phyloP scores from a whole-genome alignment of 2,797 vertebrate genomes.

The Chrosomus eos region DNA sequence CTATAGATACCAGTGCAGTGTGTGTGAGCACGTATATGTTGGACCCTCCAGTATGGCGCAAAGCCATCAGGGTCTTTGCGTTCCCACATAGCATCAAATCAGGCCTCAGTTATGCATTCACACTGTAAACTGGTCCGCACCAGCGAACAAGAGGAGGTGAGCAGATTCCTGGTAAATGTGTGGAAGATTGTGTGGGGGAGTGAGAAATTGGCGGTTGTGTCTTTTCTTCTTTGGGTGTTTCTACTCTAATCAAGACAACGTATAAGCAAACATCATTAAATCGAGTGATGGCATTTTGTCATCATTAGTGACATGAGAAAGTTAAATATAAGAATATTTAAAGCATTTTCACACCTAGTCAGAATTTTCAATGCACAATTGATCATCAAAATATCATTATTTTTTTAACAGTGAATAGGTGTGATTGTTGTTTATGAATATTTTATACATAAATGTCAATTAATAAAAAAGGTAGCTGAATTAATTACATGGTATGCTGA shows the following conservation, averaged over 20 bases:
- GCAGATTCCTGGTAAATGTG: constrained; percentile 83
- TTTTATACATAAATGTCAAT: background rate
- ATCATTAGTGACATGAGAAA: background rate
- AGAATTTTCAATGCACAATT: background rate
- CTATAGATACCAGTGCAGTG: constrained; percentile 36
- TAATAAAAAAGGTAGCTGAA: background rate
- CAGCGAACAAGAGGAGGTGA: constrained; percentile 66
- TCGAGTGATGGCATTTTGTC: background rate
- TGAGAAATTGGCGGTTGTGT: constrained; percentile 47
- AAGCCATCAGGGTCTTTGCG: constrained; percentile 45
- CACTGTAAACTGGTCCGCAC: constrained; percentile 72
- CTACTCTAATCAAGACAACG: constrained; percentile 10
- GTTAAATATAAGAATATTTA: background rate
- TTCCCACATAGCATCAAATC: constrained; percentile 74
- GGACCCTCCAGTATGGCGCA: constrained; percentile 61
- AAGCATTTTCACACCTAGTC: background rate
- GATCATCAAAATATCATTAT: too few relatives aligned
- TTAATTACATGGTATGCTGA: background rate
- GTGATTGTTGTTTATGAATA: background rate
- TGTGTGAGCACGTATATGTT: constrained; percentile 36
- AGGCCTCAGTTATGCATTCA: constrained; percentile 73
- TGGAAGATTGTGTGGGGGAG: constrained; percentile 77
- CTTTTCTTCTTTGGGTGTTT: constrained; percentile 41
- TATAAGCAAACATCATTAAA: background rate
- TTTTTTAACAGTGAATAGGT: background rate